A percentile compares a stretch with the other conserved stretches of the same genome.
Evolutionary conservation across 2,797 vertebrate genomes (phyloP).

Genomic region (Pangasius macronema): DNA sequence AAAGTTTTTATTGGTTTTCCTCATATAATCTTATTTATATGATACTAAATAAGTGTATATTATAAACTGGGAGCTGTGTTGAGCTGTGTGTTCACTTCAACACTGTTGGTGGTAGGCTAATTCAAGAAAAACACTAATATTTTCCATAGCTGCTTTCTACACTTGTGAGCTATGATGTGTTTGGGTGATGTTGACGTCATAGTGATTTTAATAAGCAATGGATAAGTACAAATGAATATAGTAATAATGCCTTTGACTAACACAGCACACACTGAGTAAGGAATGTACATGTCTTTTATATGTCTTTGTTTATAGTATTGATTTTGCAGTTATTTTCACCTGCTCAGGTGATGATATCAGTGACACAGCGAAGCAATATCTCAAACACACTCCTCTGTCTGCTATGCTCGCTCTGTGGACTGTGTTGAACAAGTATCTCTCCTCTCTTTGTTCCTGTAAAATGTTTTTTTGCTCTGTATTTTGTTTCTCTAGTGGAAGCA

Average conservation of each 20-base stretch:
- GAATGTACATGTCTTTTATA: not conserved
- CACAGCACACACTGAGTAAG: not conserved
- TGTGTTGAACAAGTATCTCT: not conserved
- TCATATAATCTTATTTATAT: not conserved
- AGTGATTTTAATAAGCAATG: not conserved
- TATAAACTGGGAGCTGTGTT: not conserved
- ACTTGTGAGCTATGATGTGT: not conserved
- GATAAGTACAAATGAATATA: not conserved
- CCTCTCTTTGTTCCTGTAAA: not conserved
- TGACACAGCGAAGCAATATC: not conserved
- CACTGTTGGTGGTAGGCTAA: not conserved
- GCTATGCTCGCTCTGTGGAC: not conserved
- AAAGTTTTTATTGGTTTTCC: not conserved
- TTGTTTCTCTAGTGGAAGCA: not conserved
- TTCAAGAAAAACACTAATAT: not conserved
- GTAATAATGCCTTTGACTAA: not conserved
- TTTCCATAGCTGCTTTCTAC: not conserved
- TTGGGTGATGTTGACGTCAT: not conserved
- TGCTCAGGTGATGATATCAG: constrained; percentile 9
- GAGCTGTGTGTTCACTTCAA: not conserved
- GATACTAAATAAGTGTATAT: not conserved
- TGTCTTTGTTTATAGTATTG: not conserved
- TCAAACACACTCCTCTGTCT: not conserved
- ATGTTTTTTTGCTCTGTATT: not conserved
- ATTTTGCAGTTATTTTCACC: not conserved